Conservation (phyloP, 2,888 invertebrate genomes). For the Craniophora ligustri region DNA sequence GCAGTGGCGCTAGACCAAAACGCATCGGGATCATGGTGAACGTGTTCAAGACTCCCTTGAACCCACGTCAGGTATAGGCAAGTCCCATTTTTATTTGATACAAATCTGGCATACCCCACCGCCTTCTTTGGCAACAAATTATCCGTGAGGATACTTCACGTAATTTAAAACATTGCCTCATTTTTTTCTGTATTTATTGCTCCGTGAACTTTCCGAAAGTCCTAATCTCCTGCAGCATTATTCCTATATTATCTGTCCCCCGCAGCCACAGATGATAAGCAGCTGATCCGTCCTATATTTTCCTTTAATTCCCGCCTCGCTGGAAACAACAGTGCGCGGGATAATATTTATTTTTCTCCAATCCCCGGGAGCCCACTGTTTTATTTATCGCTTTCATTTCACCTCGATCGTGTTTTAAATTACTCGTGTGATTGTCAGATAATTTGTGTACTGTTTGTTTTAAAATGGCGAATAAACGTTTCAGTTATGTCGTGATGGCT, state of each 20-base stretch:
- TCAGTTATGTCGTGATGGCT: constrained; percentile 1
- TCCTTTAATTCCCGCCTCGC: constrained; percentile 48
- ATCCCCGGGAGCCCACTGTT: constrained; percentile 61
- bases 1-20: no score
- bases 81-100: no score
- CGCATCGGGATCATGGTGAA: no score
- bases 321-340: constrained; percentile 51
- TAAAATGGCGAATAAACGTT: constrained; percentile 37
- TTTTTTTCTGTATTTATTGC: no score
- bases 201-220: neutral
- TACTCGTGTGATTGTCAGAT: constrained; percentile 74
- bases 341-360: constrained; percentile 67
- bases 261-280: constrained; percentile 38
- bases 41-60: no score
- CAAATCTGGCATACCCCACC: no score
- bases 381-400: constrained; percentile 74
- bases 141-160: no score
- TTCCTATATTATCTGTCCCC: constrained; percentile 16
- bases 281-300: constrained; percentile 51
- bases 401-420: constrained; percentile 74
- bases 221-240: constrained; percentile 20
- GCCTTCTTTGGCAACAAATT: no score
- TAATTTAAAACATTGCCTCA: no score
- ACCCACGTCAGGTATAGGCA: no score
- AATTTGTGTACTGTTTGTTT: constrained; percentile 64